Conservation (phyloP, 2,113 vertebrate genomes). For the Egretta garzetta region DNA sequence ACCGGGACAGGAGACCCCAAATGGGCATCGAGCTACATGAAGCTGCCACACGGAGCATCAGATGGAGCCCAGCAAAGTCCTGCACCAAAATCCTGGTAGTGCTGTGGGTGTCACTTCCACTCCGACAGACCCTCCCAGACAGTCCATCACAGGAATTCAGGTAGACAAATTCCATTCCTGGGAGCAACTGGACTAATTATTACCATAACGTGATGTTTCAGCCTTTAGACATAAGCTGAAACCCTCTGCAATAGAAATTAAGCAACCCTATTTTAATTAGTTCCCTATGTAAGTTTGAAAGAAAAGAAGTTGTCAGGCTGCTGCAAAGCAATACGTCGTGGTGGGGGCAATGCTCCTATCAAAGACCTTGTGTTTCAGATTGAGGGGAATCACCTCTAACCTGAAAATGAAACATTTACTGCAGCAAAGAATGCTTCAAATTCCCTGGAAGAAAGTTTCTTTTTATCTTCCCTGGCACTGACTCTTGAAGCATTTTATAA, state of each 20-base stretch:
- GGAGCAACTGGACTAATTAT: fast-evolving
- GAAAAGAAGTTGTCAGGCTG: not conserved
- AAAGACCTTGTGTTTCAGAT: not conserved
- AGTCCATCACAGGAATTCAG: fast-evolving
- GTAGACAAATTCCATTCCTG: not conserved
- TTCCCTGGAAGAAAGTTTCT: not conserved
- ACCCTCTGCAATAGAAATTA: not conserved
- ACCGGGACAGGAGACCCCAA: fast-evolving
- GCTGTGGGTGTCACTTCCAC: not conserved
- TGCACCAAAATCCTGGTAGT: not conserved
- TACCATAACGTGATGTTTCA: fast-evolving
- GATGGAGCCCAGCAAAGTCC: not conserved
- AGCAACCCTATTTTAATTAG: not conserved
- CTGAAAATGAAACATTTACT: not conserved
- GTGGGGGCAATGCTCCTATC: fast-evolving
- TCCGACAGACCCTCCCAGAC: not conserved
- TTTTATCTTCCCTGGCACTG: not conserved
- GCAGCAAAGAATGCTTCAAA: not conserved
- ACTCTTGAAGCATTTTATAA: not conserved
- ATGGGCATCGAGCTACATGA: fast-evolving
- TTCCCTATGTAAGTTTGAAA: not conserved
- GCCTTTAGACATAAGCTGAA: not conserved
- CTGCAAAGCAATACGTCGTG: not conserved
- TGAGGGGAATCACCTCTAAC: not conserved
- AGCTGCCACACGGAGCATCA: not conserved